phyloP scores from a whole-genome alignment of 2,797 vertebrate species.

The Pipistrellus pygmaeus region DNA sequence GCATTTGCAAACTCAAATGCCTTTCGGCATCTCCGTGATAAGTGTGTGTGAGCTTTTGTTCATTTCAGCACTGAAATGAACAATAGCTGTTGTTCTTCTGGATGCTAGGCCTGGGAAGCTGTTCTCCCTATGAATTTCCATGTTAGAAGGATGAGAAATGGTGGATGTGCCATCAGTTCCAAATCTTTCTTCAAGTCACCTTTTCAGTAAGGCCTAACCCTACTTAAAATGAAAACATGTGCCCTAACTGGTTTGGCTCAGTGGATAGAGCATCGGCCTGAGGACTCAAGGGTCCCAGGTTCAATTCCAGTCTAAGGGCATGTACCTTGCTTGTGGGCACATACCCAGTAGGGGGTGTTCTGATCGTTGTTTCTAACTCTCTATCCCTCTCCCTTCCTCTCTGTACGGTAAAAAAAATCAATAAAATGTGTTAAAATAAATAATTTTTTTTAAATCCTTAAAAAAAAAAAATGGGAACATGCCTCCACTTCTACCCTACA shows the following conservation, averaged over 20 bases:
- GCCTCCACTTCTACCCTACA: not conserved
- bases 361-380: too few relatives aligned
- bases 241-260: too few relatives aligned
- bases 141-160: not conserved
- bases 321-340: too few relatives aligned
- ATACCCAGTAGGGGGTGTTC: too few relatives aligned
- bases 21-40: not conserved
- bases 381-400: too few relatives aligned
- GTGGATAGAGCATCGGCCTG: too few relatives aligned
- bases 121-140: not conserved
- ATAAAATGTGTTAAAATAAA: too few relatives aligned
- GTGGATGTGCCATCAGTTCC: not conserved
- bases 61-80: not conserved
- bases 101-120: not conserved
- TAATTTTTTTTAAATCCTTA: too few relatives aligned
- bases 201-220: not conserved
- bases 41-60: not conserved
- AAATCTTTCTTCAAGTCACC: not conserved
- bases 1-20: not conserved
- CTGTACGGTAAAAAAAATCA: too few relatives aligned
- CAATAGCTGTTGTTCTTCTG: not conserved
- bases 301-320: too few relatives aligned
- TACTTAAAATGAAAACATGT: not conserved
- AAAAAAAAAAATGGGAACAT: not conserved
- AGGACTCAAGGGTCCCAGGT: too few relatives aligned